Evolutionary conservation across 2,797 vertebrate genomes (phyloP), one percentile per base, ranked within the genome.

Genomic region (Lindbergichthys nudifrons): DNA sequence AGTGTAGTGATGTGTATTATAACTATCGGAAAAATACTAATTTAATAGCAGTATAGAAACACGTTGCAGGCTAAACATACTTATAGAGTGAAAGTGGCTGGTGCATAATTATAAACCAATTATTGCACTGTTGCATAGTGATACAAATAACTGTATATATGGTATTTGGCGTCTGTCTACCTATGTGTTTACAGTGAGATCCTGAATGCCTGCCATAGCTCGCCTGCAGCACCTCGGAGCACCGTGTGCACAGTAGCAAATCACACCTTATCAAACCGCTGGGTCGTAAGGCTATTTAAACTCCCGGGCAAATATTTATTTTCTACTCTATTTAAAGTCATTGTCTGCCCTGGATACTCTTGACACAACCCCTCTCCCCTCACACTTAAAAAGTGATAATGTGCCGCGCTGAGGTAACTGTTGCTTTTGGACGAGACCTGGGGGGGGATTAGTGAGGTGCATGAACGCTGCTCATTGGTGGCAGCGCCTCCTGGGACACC

Each of bases 331-430:
- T n/a, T 57, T 67, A 3, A 62, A 63, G 67, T 41, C 36, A 45
- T 51, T 61, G 19, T 67, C 26, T 60, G 4, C 21, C 13, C 50
- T 42, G 18, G n/a, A 54, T 45, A 54, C 4, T 21, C 52, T 11
- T 43, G 60, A 66, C 2, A 5, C 36, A 4, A 11, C 19, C 26
- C 13, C 16, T 53, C 23, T 75, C 32, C 39, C 18, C 54, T 15
- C 51, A 53, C 60, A 21, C 39, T 12, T 77, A 79, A 83, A 26
- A 88, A 1, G 89, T 90, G 87, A 89, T 92, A 90, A 92, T 84
- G 58, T 67, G 60, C 74, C 66, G 19, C 41, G 47, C 46, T 30
- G 69, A 82, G 73, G 82, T 65, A 70, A 83, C 81, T 85, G 84
- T 84, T 83, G 69, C 79, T 88, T 85, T 86, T 87, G 75, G 70